These are phyloP conservation scores for Drosophila crucigera DNA, from an alignment of 2,888 invertebrate genomes.

Conservation along the genomic window DNA sequence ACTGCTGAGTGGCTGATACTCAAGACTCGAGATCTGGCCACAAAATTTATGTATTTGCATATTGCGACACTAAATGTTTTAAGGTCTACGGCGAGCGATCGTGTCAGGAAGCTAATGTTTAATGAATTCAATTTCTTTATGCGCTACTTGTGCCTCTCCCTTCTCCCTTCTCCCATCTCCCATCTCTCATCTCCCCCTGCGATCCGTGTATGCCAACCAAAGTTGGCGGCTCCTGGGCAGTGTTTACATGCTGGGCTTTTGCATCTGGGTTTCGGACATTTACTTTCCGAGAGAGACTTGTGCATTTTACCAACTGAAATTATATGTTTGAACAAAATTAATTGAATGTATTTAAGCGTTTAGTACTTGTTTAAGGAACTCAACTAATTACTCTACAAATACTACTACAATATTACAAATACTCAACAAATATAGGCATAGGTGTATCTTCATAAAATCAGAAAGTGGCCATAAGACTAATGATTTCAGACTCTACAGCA, in stretches of 20 bases:
- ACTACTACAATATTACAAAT: neutral
- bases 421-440: neutral
- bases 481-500: neutral
- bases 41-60: slow-evolving; percentile 78
- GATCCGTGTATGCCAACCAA: neutral
- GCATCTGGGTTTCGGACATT: neutral
- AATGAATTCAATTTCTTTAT: slow-evolving; percentile 83
- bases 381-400: neutral
- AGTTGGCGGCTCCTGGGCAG: neutral
- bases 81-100: slow-evolving; percentile 53
- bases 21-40: slow-evolving; percentile 33
- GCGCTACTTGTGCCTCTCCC: slow-evolving; percentile 61
- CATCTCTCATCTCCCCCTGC: neutral
- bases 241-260: neutral
- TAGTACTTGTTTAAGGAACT: neutral
- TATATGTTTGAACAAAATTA: neutral
- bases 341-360: neutral
- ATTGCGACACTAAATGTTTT: slow-evolving; percentile 77
- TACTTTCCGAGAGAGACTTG: neutral
- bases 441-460: neutral
- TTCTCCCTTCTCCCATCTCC: accelerated
- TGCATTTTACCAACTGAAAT: neutral
- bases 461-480: neutral
- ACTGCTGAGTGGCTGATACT: neutral
- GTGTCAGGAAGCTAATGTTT: slow-evolving; percentile 80